These are phyloP conservation scores for Scartelaos histophorus DNA, from an alignment of 2,113 vertebrate genomes.

Conservation along the genomic window DNA sequence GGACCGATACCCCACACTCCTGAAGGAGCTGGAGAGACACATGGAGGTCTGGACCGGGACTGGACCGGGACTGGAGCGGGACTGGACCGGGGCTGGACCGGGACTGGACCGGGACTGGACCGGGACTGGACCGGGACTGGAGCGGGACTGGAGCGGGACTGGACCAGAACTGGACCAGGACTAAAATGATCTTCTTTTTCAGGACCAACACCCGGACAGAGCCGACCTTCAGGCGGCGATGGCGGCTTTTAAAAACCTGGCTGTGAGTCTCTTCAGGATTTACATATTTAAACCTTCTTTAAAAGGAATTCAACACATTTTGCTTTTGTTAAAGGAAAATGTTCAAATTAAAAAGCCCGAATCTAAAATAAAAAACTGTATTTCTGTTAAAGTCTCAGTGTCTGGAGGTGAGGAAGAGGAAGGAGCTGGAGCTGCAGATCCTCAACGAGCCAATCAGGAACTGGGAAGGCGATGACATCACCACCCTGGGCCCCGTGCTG, in stretches of 20 bases:
- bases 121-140: not conserved
- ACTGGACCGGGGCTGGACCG: not conserved
- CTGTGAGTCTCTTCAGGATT: slow-evolving; percentile 83
- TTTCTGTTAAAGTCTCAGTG: slow-evolving; percentile 88
- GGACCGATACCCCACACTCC: slow-evolving; percentile 92
- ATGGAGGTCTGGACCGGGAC: slow-evolving; percentile 81
- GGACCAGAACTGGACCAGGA: not conserved
- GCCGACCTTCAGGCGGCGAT: slow-evolving; percentile 90
- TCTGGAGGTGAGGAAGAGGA: slow-evolving; percentile 92
- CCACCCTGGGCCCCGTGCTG: slow-evolving; percentile 84
- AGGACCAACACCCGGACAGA: slow-evolving; percentile 93
- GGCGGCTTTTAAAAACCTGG: slow-evolving; percentile 89
- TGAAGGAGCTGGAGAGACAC: slow-evolving; percentile 95
- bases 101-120: not conserved
- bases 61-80: not conserved
- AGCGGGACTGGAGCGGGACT: not conserved
- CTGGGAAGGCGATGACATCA: slow-evolving; percentile 96
- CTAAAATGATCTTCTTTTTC: not conserved
- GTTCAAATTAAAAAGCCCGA: too few relatives aligned
- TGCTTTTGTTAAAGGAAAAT: too few relatives aligned
- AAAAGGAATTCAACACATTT: not conserved
- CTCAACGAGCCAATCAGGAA: slow-evolving; percentile 90
- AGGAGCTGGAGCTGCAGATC: slow-evolving; percentile 93
- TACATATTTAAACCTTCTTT: not conserved
- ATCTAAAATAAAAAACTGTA: too few relatives aligned